Base-by-base conservation (phyloP, 2,888 invertebrate genomes). In the Cheilosia pagana region DNA sequence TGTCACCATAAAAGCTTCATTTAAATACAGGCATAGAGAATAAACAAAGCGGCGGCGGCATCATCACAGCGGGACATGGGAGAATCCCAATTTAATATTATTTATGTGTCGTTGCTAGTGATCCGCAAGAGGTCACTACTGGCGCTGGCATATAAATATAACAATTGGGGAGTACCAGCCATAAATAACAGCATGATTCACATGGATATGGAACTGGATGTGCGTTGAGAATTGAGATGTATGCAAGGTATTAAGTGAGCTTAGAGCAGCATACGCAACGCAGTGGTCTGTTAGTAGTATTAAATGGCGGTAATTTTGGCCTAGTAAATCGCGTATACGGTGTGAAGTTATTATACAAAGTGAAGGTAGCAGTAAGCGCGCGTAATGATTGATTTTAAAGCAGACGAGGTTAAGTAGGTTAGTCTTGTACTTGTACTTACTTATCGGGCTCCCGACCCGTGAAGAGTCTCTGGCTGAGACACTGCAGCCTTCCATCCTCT, bases 1-100 rank as follows among this genome's bases (percentile, higher is more conserved):
- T 71, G 50, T 63, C 70, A 63, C 68, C 62, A 39, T 41, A 76
- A 71, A 71, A 60, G 55, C 45, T 31, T 67, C 52, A 28, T 70
- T 71, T 52, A 19, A 71, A 48, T n/a, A 48, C 21, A 25, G 8
- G 28, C 28, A 28, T 1, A 50, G n/a, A n/a, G n/a, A n/a, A n/a
- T n/a, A 14, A 50, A 28, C 57, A 43, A 68, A 48, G n/a, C n/a
- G n/a, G n/a, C 57, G 21, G 16, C 28, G 41, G 16, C 35, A 71
- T 35, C 65, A 50, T n/a, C 57, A 39, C 39, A 65, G 59, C 57
- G 43, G 60, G 72, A 67, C 60, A 59, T 25, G 59, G 31, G 50
- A 60, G 59, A 53, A 65, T 72, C 59, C 65, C 39, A 31, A 39
- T 50, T 43, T 52, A 63, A 63, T 59, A 41, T 41, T 48, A n/a